These are phyloP conservation scores for Ormia ochracea DNA, from an alignment of 2,888 invertebrate species.

Conservation along the genomic window DNA sequence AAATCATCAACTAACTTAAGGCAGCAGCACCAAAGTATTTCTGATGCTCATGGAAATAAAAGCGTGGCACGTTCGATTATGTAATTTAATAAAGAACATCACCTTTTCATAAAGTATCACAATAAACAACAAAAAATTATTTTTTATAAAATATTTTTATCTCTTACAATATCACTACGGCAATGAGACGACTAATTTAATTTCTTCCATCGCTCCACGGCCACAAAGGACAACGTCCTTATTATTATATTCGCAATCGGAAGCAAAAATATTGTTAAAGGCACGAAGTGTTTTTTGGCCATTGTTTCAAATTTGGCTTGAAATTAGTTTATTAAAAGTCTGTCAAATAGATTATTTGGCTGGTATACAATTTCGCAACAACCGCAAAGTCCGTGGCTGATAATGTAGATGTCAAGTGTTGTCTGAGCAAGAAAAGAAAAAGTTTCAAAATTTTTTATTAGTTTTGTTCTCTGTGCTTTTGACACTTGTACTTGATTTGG, in stretches of 20 bases:
- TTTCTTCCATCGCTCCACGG: slow-evolving; percentile 6
- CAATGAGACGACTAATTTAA: not conserved
- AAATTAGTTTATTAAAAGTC: slow-evolving; percentile 13
- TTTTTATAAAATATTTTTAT: too few relatives aligned
- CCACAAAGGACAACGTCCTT: not conserved
- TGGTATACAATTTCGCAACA: not conserved
- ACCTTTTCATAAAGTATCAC: not conserved
- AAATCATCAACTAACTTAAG: too few relatives aligned
- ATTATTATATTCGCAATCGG: not conserved
- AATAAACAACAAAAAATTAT: too few relatives aligned
- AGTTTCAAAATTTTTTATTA: not conserved
- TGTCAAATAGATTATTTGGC: not conserved
- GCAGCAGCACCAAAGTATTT: too few relatives aligned
- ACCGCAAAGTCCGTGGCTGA: not conserved
- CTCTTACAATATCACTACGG: too few relatives aligned
- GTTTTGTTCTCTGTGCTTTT: not conserved
- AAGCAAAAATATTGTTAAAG: not conserved
- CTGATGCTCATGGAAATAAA: too few relatives aligned
- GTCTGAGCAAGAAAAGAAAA: slow-evolving; percentile 11
- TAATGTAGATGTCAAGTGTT: slow-evolving; percentile 17
- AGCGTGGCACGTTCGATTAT: too few relatives aligned
- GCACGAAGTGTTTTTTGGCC: not conserved
- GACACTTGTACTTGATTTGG: slow-evolving; percentile 11
- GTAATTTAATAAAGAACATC: not conserved
- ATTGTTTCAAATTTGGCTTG: not conserved